A percentile compares a stretch with the other conserved stretches of the same genome.
Evolutionary conservation across 2,113 vertebrate genomes (phyloP).

Genomic region (Mungos mungo): DNA sequence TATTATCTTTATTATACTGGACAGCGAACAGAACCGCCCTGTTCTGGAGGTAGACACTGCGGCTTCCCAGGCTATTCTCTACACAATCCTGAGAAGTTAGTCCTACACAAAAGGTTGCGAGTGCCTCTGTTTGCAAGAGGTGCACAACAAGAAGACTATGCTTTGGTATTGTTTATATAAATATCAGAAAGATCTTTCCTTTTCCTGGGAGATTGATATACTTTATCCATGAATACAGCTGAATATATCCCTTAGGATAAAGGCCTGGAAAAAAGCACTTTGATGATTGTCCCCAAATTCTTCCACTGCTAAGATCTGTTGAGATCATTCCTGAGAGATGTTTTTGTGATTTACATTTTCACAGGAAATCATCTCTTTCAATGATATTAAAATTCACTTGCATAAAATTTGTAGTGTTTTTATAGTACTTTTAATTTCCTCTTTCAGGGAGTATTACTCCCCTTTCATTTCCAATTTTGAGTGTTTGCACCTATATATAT

Average conservation of each 20-base stretch:
- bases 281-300: conserved; percentile 24
- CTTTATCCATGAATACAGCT: conserved; percentile 28
- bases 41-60: rapidly evolving
- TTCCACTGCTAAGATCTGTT: neutral
- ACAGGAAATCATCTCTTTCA: conserved; percentile 58
- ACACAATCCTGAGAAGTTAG: neutral
- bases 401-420: conserved; percentile 49
- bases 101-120: neutral
- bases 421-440: conserved; percentile 68
- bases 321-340: conserved; percentile 45
- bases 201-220: neutral
- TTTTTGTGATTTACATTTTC: conserved; percentile 60
- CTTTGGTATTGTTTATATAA: neutral
- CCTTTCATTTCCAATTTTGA: conserved; percentile 46
- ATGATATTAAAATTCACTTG: conserved; percentile 67
- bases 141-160: neutral
- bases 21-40: neutral
- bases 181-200: neutral
- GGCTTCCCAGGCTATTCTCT: neutral
- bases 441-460: conserved; percentile 49
- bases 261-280: neutral
- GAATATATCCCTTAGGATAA: neutral
- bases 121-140: neutral
- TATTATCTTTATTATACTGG: neutral
- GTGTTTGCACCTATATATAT: conserved; percentile 13